phyloP scores from a whole-genome alignment of 2,113 vertebrate genomes.

The Galemys pyrenaicus region DNA sequence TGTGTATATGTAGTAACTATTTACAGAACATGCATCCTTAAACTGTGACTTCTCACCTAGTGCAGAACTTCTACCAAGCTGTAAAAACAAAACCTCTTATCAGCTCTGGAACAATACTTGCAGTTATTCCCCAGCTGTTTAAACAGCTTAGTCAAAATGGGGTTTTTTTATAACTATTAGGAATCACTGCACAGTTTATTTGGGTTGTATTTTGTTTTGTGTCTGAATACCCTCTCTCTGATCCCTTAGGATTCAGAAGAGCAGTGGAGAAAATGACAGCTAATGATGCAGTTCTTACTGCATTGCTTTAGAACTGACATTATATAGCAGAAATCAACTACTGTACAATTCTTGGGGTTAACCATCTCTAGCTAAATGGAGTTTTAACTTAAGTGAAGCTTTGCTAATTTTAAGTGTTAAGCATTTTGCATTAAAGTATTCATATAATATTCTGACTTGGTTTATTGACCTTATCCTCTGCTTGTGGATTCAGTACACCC shows the following conservation, averaged over 20 bases:
- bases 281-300: slow-evolving; percentile 77
- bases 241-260: slow-evolving; percentile 17
- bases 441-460: slow-evolving; percentile 80
- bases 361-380: slow-evolving; percentile 85
- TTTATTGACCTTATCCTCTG: slow-evolving; percentile 62
- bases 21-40: slow-evolving; percentile 80
- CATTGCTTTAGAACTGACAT: slow-evolving; percentile 82
- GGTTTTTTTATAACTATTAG: slow-evolving; percentile 45
- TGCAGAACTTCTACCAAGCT: slow-evolving; percentile 81
- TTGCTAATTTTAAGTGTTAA: slow-evolving; percentile 87
- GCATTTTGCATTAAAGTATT: slow-evolving; percentile 86
- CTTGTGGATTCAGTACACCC: neutral
- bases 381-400: slow-evolving; percentile 86
- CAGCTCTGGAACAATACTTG: slow-evolving; percentile 68
- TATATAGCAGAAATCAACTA: slow-evolving; percentile 83
- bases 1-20: slow-evolving; percentile 86
- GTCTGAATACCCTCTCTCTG: neutral
- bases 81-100: slow-evolving; percentile 83
- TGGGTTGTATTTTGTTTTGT: slow-evolving; percentile 50
- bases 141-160: slow-evolving; percentile 44
- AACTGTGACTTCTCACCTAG: slow-evolving; percentile 86
- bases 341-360: slow-evolving; percentile 84
- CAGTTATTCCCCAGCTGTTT: slow-evolving; percentile 44
- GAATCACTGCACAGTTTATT: slow-evolving; percentile 26
- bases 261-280: slow-evolving; percentile 29